Base-by-base conservation (phyloP, 2,888 invertebrate genomes). In the Drosophila testacea region DNA sequence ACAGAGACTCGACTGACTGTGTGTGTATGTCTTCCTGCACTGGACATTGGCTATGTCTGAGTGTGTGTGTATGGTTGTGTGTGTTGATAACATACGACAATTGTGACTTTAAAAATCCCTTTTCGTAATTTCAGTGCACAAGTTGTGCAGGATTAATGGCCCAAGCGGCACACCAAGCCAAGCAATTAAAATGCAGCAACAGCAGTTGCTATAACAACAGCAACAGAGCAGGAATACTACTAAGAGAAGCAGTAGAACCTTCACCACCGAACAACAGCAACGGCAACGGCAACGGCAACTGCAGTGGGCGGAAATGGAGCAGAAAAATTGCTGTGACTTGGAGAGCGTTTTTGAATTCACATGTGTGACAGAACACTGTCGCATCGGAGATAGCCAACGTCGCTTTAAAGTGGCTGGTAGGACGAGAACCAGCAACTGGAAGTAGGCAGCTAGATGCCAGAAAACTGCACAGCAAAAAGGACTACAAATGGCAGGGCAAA, bases 61-160 rank as follows among this genome's bases (percentile, higher is more conserved):
- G 16, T 39, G 11, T 39, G 11, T 70, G 16, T 47, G 39, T 65
- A 42, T 44, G 38, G 47, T 48, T 59, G 44, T 64, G 68, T 66
- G 54, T 77, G 85, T 72, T 77, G 84, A 85, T 83, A 85, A 88
- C 89, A 81, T 79, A 85, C 85, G 85, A 86, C 88, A 83, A 74
- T 86, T 86, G 85, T 79, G 85, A 88, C 88, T 88, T 86, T 85
- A 88, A 85, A 88, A 85, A 81, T 79, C 81, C 88, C 87, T 77
- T 81, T 77, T 74, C 77, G 73, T 75, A 77, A 86, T 86, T 85
- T 85, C 73, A 73, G 77, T 81, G 78, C 82, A 87, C 86, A 86
- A 86, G 63, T 86, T 85, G 82, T 86, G 83, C 88, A 88, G 87
- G 88, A 85, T 85, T 85, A 88, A 85, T 85, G 87, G 87, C 56